Evolutionary conservation across 2,797 vertebrate species (phyloP), one percentile per base, ranked within the genome.

Genomic region (Melanotaenia pygmaea): DNA sequence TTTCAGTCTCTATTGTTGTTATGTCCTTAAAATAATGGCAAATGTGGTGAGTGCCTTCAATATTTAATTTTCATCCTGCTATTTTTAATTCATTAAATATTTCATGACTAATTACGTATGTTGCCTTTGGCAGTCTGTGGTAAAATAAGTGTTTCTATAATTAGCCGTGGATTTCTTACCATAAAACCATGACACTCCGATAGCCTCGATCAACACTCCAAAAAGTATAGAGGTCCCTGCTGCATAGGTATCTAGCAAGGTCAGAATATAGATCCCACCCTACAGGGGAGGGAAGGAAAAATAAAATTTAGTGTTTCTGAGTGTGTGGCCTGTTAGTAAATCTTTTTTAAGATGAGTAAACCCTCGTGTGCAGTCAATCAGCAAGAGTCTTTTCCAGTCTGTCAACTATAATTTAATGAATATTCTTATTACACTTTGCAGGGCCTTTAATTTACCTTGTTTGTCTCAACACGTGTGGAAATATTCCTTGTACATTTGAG

Each of bases 101-200:
- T n/a, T 22, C 2, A 57, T 35, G 11, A 57, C 28, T 32, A 26
- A 35, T 30, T 5, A 38, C 37, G 0, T 14, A 13, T 37, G 30
- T 43, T 43, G 13, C 38, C 14, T 16, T 3, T 34, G 40, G 5
- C 9, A 8, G 43, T 54, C 20, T 51, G 43, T 45, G 43, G n/a
- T 1, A n/a, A 3, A 47, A 60, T 8, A 53, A 26, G 45, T 37
- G 37, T 18, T 18, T 13, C 2, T n/a, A 2, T 28, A 28, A 54
- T 35, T 14, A 50, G 8, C 6, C 14, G 3, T 28, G 7, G 68
- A 75, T 16, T 38, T 74, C 96, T 71, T 92, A 99, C 98, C 98
- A 50, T 99, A 99, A 91, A 99, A 99, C 98, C 98, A 99, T n/a
- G 98, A 97, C 60, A 99, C 97, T 37, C 98, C 98, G 2, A 99